Percentiles rank a stretch among this genome's conserved stretches.
Conservation (phyloP, 2,797 vertebrate species). For the Aldrovandia affinis region DNA sequence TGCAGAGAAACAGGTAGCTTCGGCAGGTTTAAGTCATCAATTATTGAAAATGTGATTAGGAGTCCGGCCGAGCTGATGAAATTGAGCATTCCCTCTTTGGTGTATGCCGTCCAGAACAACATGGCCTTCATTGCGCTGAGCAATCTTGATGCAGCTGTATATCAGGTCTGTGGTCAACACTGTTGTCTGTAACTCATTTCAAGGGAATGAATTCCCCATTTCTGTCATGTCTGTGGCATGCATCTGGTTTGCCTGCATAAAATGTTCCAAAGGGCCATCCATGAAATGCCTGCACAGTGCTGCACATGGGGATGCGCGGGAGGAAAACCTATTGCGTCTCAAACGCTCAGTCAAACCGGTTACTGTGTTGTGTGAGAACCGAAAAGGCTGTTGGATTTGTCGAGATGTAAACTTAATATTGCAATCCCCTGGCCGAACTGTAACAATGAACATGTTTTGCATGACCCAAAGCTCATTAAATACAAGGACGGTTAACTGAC, state of each 20-base stretch:
- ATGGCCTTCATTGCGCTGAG: conserved; percentile 96
- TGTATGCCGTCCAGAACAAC: conserved; percentile 96
- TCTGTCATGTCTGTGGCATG: not conserved
- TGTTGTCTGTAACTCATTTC: not conserved
- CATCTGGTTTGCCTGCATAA: not conserved
- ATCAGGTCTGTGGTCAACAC: conserved; percentile 78
- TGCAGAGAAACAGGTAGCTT: conserved; percentile 86
- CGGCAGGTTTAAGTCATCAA: conserved; percentile 69
- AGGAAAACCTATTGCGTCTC: not conserved
- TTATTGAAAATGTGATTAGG: conserved; percentile 82
- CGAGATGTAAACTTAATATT: not conserved
- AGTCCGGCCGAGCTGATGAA: conserved; percentile 89
- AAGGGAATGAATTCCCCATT: not conserved
- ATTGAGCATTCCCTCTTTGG: conserved; percentile 90
- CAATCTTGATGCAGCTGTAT: conserved; percentile 95
- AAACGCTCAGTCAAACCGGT: not conserved
- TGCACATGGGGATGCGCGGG: not conserved
- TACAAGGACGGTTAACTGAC: not conserved
- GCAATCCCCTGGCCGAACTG: not conserved
- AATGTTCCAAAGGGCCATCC: not conserved
- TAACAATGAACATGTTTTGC: not conserved
- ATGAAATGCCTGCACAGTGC: not conserved
- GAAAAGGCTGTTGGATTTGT: not conserved
- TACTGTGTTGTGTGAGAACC: not conserved
- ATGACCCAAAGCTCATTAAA: not conserved